A percentile compares a stretch with the other conserved stretches of the same genome.
phyloP scores from a whole-genome alignment of 2,888 invertebrate species.

The Pristionchus mayeri region DNA sequence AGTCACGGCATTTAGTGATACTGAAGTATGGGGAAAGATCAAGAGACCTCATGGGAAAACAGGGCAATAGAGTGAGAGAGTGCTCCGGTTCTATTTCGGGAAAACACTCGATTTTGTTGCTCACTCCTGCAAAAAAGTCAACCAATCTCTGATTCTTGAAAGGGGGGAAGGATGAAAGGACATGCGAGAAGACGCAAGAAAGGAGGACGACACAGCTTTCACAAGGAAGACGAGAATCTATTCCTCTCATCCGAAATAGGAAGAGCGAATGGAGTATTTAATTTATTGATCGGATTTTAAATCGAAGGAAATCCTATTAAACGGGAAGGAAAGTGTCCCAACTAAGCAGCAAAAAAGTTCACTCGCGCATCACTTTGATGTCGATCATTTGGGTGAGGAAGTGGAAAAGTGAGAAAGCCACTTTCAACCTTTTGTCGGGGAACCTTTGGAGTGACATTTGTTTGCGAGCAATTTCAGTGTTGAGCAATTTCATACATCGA shows the following conservation, averaged over 20 bases:
- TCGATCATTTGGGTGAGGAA: not conserved
- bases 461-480: too few species aligned
- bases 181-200: not conserved
- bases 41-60: not conserved
- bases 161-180: not conserved
- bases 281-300: not conserved
- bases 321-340: not conserved
- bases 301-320: not conserved
- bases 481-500: too few species aligned
- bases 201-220: not conserved
- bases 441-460: too few species aligned
- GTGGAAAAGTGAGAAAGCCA: not conserved
- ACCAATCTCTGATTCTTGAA: not conserved
- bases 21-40: constrained; percentile 29
- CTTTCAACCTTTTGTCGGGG: too few species aligned
- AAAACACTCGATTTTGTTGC: not conserved
- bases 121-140: too few species aligned
- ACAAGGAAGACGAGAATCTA: not conserved
- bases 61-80: not conserved
- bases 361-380: constrained; percentile 3
- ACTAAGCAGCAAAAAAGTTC: not conserved
- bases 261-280: not conserved
- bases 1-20: constrained; percentile 12
- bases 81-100: not conserved
- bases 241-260: not conserved